phyloP scores from a whole-genome alignment of 2,888 invertebrate species.

The Ditylenchus weischeri region DNA sequence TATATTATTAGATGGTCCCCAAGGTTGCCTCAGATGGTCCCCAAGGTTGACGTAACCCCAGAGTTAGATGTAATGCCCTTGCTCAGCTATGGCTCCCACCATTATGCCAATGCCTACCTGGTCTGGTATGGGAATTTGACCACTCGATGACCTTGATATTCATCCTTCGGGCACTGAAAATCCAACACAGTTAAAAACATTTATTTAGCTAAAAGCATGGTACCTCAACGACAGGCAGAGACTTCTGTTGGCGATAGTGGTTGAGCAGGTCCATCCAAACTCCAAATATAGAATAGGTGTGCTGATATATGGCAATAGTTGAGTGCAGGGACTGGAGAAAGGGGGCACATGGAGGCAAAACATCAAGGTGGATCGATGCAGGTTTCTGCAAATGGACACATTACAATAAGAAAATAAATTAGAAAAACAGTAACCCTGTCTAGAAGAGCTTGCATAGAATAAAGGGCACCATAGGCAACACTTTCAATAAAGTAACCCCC shows the following conservation, averaged over 20 bases:
- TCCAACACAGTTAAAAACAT: neutral
- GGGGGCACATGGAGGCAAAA: neutral
- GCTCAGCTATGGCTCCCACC: too few species aligned
- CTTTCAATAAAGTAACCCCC: conserved; percentile 44
- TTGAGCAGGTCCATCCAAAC: conserved; percentile 3
- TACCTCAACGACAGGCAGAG: neutral
- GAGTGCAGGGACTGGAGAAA: neutral
- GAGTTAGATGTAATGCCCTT: too few species aligned
- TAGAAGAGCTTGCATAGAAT: conserved; percentile 31
- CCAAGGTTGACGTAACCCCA: too few species aligned
- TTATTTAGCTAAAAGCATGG: neutral
- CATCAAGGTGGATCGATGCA: neutral
- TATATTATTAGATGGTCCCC: too few species aligned
- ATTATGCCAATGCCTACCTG: neutral
- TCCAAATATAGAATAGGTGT: neutral
- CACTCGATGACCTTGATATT: conserved; percentile 1
- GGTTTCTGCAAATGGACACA: neutral
- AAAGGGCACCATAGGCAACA: conserved; percentile 26
- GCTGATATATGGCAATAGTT: neutral
- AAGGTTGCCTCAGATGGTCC: too few species aligned
- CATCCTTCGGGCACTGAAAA: neutral
- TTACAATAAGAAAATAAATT: neutral
- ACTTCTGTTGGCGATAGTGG: neutral
- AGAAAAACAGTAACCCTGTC: conserved; percentile 12
- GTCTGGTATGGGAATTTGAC: conserved; percentile 8